These are phyloP conservation scores for Corydoras sp. DNA, from an alignment of 2,113 vertebrate species.

Conservation along the genomic window DNA sequence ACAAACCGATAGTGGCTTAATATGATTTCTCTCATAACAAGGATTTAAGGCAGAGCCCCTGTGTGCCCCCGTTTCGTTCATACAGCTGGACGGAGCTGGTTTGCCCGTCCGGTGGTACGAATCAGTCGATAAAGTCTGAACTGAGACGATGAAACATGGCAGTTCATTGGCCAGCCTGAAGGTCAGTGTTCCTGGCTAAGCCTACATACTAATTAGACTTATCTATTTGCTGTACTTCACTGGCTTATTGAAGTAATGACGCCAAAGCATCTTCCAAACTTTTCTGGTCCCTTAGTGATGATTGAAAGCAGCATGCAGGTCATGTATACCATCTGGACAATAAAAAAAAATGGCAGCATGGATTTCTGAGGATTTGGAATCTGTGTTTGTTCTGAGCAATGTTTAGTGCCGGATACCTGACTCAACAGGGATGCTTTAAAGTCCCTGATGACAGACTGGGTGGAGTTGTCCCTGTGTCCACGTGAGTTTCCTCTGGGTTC, in stretches of 20 bases:
- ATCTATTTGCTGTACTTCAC: conserved; percentile 20
- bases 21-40: conserved; percentile 60
- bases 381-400: too few relatives aligned
- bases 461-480: too few relatives aligned
- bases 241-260: not conserved
- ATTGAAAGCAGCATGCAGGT: conserved; percentile 1
- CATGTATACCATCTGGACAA: not conserved
- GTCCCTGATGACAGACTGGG: too few relatives aligned
- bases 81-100: conserved; percentile 32
- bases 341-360: not conserved
- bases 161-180: not conserved
- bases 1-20: conserved; percentile 84
- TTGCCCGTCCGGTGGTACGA: conserved; percentile 28
- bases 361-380: too few relatives aligned
- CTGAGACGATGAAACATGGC: not conserved
- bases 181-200: conserved; percentile 4
- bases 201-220: not conserved
- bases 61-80: conserved; percentile 37
- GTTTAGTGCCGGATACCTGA: too few relatives aligned
- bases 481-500: too few relatives aligned
- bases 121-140: conserved; percentile 12
- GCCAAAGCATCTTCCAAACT: not conserved
- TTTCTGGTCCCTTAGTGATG: conserved; percentile 25
- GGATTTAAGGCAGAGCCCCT: conserved; percentile 79
- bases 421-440: too few relatives aligned